Base-by-base conservation (phyloP, 2,113 vertebrate species). In the Chascanopsetta lugubris region DNA sequence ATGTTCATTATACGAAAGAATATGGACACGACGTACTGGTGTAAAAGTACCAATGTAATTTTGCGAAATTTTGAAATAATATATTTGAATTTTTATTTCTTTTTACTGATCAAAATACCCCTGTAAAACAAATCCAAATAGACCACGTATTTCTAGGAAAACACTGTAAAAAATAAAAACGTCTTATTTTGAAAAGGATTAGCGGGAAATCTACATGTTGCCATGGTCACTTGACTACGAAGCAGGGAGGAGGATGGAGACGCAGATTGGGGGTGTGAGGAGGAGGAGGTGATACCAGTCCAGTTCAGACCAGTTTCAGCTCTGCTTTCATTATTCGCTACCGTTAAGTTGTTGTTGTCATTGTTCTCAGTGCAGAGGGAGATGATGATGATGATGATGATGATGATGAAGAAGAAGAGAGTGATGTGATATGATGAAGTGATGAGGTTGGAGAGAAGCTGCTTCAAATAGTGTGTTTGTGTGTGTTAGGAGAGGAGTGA, bases 251-350 rank as follows among this genome's bases (percentile, higher is more conserved):
- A 32, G 48, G 42, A 21, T 24, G 27, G 75, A 72, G 71, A 73
- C 60, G 80, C 57, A 69, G 61, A 71, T 55, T 30, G 18, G 6
- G 58, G 34, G 0, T 9, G 48, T 12, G 58, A 45, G 57, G 24
- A 27, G 51, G 51, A 63, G 50, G 38, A 11, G 15, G 85, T 85
- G 79, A 81, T 88, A 87, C 55, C 83, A 84, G 90, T 92, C 92
- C 91, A 92, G 92, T 90, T 92, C 86, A 91, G 91, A 93, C 92
- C 91, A 93, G 92, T 92, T 93, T 74, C 49, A 55, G 59, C 40
- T 56, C 69, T 56, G 71, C 54, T 72, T 50, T 32, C n/a, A n/a
- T 77, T 48, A 20, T 89, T 79, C 84, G 70, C 77, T 47, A 83
- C 75, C 50, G 43, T 36, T 61, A 40, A 73, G 22, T 24, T 45